These are phyloP conservation scores for Megatriorchis doriae DNA, from an alignment of 2,113 vertebrate species.

Conservation along the genomic window DNA sequence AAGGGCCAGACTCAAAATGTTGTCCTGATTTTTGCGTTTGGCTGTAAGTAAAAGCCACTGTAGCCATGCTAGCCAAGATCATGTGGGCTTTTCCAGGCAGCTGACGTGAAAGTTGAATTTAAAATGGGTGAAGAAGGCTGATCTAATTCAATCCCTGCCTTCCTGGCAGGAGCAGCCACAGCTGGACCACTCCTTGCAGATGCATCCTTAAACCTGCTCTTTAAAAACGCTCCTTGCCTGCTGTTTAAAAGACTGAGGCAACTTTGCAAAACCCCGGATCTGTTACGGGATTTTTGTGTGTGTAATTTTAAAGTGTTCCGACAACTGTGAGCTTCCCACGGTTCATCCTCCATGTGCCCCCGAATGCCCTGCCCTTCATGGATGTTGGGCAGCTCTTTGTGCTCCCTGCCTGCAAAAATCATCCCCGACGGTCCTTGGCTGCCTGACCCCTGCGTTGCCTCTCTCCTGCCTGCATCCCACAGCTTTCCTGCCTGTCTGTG, in stretches of 20 bases:
- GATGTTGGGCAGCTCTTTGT: background rate
- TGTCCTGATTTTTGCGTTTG: background rate
- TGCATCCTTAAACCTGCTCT: background rate
- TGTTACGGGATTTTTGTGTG: accelerated
- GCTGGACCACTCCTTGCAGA: background rate
- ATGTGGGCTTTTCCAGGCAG: background rate
- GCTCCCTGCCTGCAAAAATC: background rate
- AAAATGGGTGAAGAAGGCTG: background rate
- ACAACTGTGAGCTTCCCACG: background rate
- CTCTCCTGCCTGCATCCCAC: background rate
- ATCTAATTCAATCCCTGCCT: background rate
- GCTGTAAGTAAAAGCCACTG: background rate
- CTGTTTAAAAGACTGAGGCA: background rate
- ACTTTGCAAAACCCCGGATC: background rate
- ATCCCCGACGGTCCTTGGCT: background rate
- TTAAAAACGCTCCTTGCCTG: background rate
- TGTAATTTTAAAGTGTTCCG: background rate
- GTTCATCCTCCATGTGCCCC: accelerated
- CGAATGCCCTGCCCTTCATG: accelerated
- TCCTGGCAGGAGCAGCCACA: background rate
- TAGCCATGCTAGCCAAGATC: accelerated
- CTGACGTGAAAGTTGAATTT: background rate
- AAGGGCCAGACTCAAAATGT: background rate
- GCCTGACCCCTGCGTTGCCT: background rate
- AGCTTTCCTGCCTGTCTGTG: background rate